Conservation (phyloP, 2,113 vertebrate genomes). For the Corydoras maculifer region DNA sequence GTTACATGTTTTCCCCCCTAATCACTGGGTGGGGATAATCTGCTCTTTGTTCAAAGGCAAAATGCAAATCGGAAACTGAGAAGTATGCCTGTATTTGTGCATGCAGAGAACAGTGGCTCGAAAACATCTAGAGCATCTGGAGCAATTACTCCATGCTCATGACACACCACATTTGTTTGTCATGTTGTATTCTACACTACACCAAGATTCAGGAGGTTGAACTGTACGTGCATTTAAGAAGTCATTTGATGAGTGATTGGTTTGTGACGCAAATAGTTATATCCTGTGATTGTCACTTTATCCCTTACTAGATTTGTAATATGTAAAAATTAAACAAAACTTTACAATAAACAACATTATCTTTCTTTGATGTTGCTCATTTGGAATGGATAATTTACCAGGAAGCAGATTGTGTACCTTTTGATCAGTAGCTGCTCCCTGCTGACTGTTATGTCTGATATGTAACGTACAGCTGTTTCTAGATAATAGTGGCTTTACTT, state of each 20-base stretch:
- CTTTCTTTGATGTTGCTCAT: background rate
- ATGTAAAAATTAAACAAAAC: constrained; percentile 18
- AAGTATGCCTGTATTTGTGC: background rate
- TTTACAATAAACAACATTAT: constrained; percentile 5
- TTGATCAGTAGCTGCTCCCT: background rate
- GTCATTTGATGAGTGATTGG: constrained; percentile 8
- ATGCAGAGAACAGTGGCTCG: background rate
- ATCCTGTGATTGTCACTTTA: constrained; percentile 19
- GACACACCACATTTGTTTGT: too few species aligned
- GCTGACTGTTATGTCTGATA: constrained; percentile 10
- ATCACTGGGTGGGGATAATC: constrained; percentile 3
- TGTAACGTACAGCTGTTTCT: constrained; percentile 1
- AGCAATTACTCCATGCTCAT: too few species aligned
- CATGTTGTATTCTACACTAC: background rate
- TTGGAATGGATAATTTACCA: background rate
- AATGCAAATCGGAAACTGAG: background rate
- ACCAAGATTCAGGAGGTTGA: background rate
- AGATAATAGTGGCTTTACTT: constrained; percentile 8
- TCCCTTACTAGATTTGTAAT: constrained; percentile 14
- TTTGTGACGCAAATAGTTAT: background rate
- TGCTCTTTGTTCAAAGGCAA: constrained; percentile 4
- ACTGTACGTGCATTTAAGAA: background rate
- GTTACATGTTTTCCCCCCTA: background rate
- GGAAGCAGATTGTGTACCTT: background rate
- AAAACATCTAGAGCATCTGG: background rate